phyloP scores from a whole-genome alignment of 2,888 invertebrate genomes.

The Megamerina dolium region DNA sequence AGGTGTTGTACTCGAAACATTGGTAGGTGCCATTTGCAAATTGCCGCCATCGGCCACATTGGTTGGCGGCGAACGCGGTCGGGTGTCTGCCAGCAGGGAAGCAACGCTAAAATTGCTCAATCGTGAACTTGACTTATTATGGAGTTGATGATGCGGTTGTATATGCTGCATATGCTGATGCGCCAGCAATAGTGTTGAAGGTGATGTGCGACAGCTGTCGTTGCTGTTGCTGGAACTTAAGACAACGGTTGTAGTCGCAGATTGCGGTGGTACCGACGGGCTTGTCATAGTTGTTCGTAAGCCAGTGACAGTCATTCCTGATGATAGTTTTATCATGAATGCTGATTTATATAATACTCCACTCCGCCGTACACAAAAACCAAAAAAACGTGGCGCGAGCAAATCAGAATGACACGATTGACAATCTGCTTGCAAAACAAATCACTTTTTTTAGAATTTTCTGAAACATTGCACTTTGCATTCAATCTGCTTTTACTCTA shows the following conservation, averaged over 20 bases:
- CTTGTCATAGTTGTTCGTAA: constrained; percentile 59
- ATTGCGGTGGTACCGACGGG: constrained; percentile 53
- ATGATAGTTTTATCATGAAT: constrained; percentile 48
- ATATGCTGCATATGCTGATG: constrained; percentile 33
- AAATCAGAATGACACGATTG: too few species aligned
- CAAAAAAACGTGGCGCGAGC: too few species aligned
- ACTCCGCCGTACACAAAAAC: too few species aligned
- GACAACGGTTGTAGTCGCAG: constrained; percentile 26
- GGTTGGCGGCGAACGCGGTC: constrained; percentile 50
- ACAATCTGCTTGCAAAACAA: too few species aligned
- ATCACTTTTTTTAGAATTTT: too few species aligned
- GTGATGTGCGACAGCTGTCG: constrained; percentile 34
- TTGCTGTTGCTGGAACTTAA: constrained; percentile 19
- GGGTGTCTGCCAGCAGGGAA: constrained; percentile 75
- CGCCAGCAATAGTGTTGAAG: constrained; percentile 39
- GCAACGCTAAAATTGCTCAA: constrained; percentile 81
- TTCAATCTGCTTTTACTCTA: too few species aligned
- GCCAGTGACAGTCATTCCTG: constrained; percentile 57
- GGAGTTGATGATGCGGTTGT: constrained; percentile 32
- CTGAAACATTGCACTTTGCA: too few species aligned
- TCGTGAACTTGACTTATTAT: constrained; percentile 57
- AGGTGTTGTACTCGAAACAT: constrained; percentile 40
- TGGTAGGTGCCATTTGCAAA: constrained; percentile 38
- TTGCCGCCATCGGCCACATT: constrained; percentile 11
- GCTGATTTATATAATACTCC: too few species aligned